A percentile compares a stretch with the other conserved stretches of the same genome.
Conservation (phyloP, 2,888 invertebrate genomes). For the Sarcophaga variegata region DNA sequence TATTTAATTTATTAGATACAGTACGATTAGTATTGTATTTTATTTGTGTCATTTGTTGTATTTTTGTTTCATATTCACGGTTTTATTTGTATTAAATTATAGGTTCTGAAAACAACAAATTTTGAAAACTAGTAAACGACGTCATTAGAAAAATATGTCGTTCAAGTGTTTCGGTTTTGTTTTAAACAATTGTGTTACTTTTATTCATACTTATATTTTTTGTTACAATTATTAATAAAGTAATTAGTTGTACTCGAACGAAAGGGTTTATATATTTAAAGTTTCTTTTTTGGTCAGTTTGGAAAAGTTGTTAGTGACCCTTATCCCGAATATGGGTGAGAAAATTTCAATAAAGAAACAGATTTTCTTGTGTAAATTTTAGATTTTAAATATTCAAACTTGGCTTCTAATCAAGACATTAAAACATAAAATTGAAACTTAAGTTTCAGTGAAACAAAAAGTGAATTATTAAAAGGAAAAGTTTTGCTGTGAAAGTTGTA, state of each 20-base stretch:
- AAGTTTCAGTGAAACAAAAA: slow-evolving; percentile 16
- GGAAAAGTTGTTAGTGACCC: background rate
- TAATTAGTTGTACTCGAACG: slow-evolving; percentile 40
- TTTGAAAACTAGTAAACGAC: slow-evolving; percentile 66
- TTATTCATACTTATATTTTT: slow-evolving; percentile 13
- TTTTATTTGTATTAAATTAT: slow-evolving; percentile 59
- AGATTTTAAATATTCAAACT: background rate
- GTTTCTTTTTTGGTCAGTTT: slow-evolving; percentile 1
- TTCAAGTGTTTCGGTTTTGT: slow-evolving; percentile 2
- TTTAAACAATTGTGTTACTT: background rate
- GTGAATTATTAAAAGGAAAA: background rate
- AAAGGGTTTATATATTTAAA: slow-evolving; percentile 40
- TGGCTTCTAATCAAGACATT: slow-evolving; percentile 43
- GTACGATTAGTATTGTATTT: background rate
- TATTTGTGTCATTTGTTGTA: slow-evolving; percentile 56
- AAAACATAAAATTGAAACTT: background rate
- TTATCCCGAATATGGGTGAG: slow-evolving; percentile 31
- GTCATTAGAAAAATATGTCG: slow-evolving; percentile 48
- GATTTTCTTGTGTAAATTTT: slow-evolving; percentile 24
- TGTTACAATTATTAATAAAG: slow-evolving; percentile 63
- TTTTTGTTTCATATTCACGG: background rate
- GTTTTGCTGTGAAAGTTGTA: no score
- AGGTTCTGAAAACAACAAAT: slow-evolving; percentile 43
- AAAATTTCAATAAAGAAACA: slow-evolving; percentile 45
- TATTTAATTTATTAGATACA: background rate